Percentiles rank a stretch among this genome's conserved stretches.
Evolutionary conservation across 2,888 invertebrate genomes (phyloP).

Genomic region (Trichopoda pennipes): DNA sequence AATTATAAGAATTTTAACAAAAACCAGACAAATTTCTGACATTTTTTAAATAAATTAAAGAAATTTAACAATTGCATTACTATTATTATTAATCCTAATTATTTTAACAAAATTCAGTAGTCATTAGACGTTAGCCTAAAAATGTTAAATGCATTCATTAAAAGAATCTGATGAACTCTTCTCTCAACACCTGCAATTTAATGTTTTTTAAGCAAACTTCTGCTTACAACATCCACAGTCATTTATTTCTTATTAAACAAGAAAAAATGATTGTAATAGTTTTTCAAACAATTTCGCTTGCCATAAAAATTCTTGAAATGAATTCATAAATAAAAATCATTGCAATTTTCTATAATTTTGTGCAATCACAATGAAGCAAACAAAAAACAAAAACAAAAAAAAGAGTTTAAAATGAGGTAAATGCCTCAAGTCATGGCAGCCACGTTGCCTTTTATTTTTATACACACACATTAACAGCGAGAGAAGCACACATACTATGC

Average conservation of each 20-base stretch:
- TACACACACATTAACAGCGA: conserved; percentile 25
- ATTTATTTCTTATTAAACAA: conserved; percentile 10
- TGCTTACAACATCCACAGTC: conserved; percentile 2
- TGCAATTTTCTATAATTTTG: conserved; percentile 80
- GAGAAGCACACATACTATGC: conserved; percentile 53
- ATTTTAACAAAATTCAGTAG: conserved; percentile 19
- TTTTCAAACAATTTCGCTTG: background rate
- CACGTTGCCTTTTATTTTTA: conserved; percentile 23
- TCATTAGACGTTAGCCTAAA: conserved; percentile 17
- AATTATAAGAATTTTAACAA: too few species aligned
- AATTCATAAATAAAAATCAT: conserved; percentile 73
- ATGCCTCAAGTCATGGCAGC: conserved; percentile 70
- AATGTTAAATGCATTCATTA: conserved; percentile 29
- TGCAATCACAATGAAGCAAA: conserved; percentile 71
- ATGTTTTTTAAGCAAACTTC: background rate
- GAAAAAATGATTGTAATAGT: background rate
- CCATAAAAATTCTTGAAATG: conserved; percentile 35
- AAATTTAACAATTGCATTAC: too few species aligned
- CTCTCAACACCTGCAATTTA: conserved; percentile 39
- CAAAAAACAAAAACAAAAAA: conserved; percentile 21
- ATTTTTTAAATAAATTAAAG: too few species aligned
- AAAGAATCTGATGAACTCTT: background rate
- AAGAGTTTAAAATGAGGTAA: conserved; percentile 42
- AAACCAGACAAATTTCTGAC: too few species aligned
- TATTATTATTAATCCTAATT: background rate